Evolutionary conservation across 1,140 invertebrate genomes (phyloP).

Genomic region (Nautilus pompilius): DNA sequence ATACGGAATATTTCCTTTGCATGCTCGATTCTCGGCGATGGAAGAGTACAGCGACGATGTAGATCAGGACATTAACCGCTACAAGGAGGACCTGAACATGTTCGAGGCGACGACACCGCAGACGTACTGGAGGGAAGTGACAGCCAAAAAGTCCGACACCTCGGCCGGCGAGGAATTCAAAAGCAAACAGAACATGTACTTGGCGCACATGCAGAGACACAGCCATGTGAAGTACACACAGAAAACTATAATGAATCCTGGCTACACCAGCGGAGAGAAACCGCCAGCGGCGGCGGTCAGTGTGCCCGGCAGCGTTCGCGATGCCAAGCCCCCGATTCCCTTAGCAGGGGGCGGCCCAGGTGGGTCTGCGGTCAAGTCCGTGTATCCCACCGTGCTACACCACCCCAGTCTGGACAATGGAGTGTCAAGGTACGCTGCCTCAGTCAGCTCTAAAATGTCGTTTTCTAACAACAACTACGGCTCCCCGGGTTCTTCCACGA

Average conservation of each 20-base stretch:
- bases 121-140: slow-evolving; percentile 22
- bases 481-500: no score
- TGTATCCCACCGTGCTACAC: not conserved
- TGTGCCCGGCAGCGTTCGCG: not conserved
- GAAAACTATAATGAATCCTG: not conserved
- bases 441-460: no score
- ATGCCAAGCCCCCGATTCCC: slow-evolving; percentile 4
- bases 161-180: slow-evolving; percentile 34
- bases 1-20: no score
- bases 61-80: slow-evolving; percentile 30
- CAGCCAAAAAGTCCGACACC: slow-evolving; percentile 33
- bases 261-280: not conserved
- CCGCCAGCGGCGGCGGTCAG: not conserved
- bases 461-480: no score
- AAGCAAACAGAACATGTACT: slow-evolving; percentile 32
- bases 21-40: slow-evolving; percentile 15
- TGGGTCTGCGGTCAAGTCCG: not conserved
- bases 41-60: slow-evolving; percentile 28
- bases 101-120: slow-evolving; percentile 34
- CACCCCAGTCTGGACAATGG: no score
- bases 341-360: not conserved
- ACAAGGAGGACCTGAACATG: slow-evolving; percentile 35
- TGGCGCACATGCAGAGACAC: slow-evolving; percentile 24
- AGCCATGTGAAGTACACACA: not conserved
- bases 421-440: no score